Evolutionary conservation across 2,888 invertebrate species (phyloP), one percentile per base, ranked within the genome.

Genomic region (Eupsilia transversa): DNA sequence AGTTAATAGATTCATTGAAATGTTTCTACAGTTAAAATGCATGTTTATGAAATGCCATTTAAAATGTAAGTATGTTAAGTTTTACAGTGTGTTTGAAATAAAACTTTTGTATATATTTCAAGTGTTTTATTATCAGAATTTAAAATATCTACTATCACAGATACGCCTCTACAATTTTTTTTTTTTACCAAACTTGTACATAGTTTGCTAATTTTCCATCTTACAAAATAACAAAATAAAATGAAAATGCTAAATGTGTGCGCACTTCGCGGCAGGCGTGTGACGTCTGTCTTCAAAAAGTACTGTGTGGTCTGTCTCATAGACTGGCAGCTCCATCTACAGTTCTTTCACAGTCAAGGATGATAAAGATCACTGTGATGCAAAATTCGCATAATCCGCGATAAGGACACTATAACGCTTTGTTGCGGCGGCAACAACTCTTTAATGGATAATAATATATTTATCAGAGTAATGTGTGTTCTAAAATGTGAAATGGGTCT

Each of bases 51-150:
- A 86, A 83, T 80, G 77, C 75, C 86, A 87, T 87, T 83, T 83
- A 71, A 66, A 74, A 76, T 76, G 20, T 85, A 77, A 70, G 77
- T 82, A 79, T 82, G 85, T 85, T 87, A 87, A 89, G 87, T 88
- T 86, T 89, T 86, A 85, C 81, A 84, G 76, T 86, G 85, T 88
- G 89, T 91, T 91, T 87, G 68, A 87, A 93, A 91, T 90, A 91
- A 91, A 92, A 86, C 38, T 83, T 87, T 87, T 89, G 77, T 88
- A 88, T 84, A 87, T 82, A 79, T 52, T 63, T 64, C 9, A 38
- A 66, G 56, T 74, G 59, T 82, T 88, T 84, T 64, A 74, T 83
- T 88, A 80, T 59, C 72, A 80, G 74, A 33, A 74, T 30, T 35
- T 49, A 57, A 52, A 81, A 38, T 68, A 74, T 78, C 66, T 72